phyloP scores from a whole-genome alignment of 2,797 vertebrate genomes.

The Alosa sapidissima region DNA sequence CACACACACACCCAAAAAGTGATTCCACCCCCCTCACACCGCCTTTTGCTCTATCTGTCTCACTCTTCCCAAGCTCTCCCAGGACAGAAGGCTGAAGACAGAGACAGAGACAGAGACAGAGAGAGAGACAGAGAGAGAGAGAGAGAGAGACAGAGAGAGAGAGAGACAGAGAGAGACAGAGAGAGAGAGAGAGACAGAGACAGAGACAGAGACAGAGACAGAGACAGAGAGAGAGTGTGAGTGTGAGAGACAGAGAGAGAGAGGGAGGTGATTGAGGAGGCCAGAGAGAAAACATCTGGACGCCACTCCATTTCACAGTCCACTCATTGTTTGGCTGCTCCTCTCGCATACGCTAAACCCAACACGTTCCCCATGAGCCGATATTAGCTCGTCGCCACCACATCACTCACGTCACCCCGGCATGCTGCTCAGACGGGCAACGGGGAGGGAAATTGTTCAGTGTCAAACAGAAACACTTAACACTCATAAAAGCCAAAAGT shows the following conservation, averaged over 20 bases:
- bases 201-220: background rate
- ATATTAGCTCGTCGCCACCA: slow-evolving; percentile 29
- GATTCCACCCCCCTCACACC: background rate
- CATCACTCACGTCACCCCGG: slow-evolving; percentile 18
- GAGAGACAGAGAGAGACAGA: background rate
- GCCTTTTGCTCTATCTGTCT: background rate
- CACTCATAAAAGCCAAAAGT: slow-evolving; percentile 32
- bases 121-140: background rate
- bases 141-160: background rate
- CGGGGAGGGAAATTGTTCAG: background rate
- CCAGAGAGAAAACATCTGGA: slow-evolving; percentile 39
- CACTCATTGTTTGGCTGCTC: slow-evolving; percentile 28
- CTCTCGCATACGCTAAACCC: slow-evolving; percentile 18
- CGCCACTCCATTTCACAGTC: slow-evolving; percentile 30
- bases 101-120: background rate
- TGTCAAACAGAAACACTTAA: slow-evolving; percentile 21
- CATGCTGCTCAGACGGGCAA: background rate
- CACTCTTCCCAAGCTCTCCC: background rate
- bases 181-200: background rate
- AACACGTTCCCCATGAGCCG: background rate
- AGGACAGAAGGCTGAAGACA: background rate
- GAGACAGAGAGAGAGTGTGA: background rate
- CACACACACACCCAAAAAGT: background rate
- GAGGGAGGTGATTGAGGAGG: background rate
- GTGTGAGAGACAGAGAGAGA: background rate